These are phyloP conservation scores for Orius insidiosus DNA, from an alignment of 1,140 invertebrate species.

Conservation along the genomic window DNA sequence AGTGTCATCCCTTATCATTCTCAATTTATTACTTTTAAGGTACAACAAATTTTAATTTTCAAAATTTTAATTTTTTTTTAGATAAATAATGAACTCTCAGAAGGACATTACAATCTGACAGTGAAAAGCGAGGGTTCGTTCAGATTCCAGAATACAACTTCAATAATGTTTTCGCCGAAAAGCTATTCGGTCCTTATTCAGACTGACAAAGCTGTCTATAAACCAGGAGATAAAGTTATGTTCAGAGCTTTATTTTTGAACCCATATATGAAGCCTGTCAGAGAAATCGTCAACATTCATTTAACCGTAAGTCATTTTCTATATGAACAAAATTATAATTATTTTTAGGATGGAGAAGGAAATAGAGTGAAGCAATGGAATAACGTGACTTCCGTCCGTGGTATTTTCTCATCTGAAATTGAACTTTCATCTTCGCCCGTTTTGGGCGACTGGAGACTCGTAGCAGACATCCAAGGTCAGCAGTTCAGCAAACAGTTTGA, in stretches of 20 bases:
- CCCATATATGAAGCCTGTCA: slow-evolving; percentile 45
- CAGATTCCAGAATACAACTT: slow-evolving; percentile 51
- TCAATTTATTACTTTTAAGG: slow-evolving; percentile 27
- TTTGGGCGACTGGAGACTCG: slow-evolving; percentile 82
- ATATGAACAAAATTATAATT: background rate
- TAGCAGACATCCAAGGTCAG: slow-evolving; percentile 40
- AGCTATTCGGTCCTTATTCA: slow-evolving; percentile 83
- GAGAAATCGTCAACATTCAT: slow-evolving; percentile 26
- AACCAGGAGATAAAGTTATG: slow-evolving; percentile 65
- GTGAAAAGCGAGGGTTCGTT: slow-evolving; percentile 52
- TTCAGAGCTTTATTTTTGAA: slow-evolving; percentile 69
- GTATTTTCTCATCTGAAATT: slow-evolving; percentile 62
- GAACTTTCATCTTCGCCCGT: slow-evolving; percentile 66
- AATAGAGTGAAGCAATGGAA: slow-evolving; percentile 69
- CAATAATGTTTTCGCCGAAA: slow-evolving; percentile 59
- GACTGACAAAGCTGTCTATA: slow-evolving; percentile 87
- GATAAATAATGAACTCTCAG: slow-evolving; percentile 38
- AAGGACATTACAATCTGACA: slow-evolving; percentile 58
- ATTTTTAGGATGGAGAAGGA: slow-evolving; percentile 48
- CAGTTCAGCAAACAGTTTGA: slow-evolving; percentile 51
- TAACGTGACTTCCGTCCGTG: slow-evolving; percentile 44
- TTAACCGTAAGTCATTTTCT: slow-evolving; percentile 33
- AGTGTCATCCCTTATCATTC: slow-evolving; percentile 49
- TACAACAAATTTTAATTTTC: background rate
- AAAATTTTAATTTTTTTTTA: no score